Evolutionary conservation across 2,797 vertebrate species (phyloP).

Genomic region (Pterois miles): DNA sequence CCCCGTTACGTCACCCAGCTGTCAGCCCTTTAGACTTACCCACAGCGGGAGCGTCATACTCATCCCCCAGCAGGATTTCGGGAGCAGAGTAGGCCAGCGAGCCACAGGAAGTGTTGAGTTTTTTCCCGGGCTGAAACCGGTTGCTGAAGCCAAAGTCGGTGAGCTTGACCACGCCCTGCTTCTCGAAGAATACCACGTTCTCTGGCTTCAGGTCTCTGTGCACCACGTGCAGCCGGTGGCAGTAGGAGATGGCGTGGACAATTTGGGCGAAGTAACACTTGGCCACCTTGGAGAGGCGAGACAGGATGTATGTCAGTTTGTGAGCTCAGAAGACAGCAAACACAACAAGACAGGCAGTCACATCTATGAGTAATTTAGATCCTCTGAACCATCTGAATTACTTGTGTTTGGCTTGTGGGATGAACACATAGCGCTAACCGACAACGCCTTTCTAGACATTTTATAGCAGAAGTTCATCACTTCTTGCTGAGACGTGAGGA

Average conservation of each 20-base stretch:
- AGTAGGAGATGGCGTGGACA: slow-evolving; percentile 97
- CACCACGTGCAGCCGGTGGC: slow-evolving; percentile 95
- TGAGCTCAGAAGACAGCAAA: neutral
- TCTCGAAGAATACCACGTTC: slow-evolving; percentile 97
- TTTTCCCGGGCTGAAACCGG: slow-evolving; percentile 95
- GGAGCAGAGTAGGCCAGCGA: slow-evolving; percentile 97
- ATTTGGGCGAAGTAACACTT: slow-evolving; percentile 90
- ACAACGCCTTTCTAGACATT: neutral
- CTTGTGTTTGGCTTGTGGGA: neutral
- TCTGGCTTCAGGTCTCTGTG: slow-evolving; percentile 98
- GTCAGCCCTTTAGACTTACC: slow-evolving; percentile 79
- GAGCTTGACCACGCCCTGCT: slow-evolving; percentile 96
- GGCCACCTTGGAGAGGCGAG: slow-evolving; percentile 63
- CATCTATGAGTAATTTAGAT: neutral
- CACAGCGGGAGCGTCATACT: slow-evolving; percentile 95
- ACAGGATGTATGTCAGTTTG: neutral
- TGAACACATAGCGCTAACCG: neutral
- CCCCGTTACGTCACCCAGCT: neutral
- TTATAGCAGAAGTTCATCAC: neutral
- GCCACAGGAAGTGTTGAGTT: slow-evolving; percentile 94
- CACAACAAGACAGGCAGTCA: too few relatives aligned
- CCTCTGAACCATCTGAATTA: neutral
- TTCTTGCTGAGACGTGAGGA: neutral
- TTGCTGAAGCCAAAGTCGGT: slow-evolving; percentile 99
- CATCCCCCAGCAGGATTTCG: slow-evolving; percentile 95